phyloP scores from a whole-genome alignment of 2,797 vertebrate genomes.

The Sus cebifrons region DNA sequence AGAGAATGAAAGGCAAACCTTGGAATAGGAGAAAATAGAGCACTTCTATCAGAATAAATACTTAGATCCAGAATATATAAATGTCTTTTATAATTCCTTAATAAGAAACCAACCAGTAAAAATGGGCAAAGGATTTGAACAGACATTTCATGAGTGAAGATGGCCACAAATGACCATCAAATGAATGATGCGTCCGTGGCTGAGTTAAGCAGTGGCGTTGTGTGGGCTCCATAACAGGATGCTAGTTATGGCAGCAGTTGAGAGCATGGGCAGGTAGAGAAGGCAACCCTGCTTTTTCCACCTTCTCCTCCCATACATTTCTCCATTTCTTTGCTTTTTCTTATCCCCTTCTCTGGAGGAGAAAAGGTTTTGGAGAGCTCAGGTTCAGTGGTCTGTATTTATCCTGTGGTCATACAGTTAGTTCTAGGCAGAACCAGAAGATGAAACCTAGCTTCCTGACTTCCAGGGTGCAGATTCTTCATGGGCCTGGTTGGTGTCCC shows the following conservation, averaged over 20 bases:
- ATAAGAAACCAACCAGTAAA: neutral
- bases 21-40: neutral
- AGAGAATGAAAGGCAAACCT: conserved; percentile 26
- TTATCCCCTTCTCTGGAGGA: neutral
- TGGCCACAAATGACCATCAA: neutral
- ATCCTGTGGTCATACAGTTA: neutral
- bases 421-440: neutral
- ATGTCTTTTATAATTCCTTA: neutral
- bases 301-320: neutral
- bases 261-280: neutral
- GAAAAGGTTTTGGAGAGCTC: neutral
- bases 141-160: neutral
- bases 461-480: neutral
- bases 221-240: neutral
- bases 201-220: neutral
- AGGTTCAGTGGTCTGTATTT: neutral
- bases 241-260: neutral
- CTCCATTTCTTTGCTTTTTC: neutral
- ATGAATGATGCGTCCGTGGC: neutral
- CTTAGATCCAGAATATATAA: neutral
- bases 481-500: neutral
- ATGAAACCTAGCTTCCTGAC: neutral
- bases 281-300: neutral
- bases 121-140: neutral
- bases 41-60: neutral